Evolutionary conservation across 2,113 vertebrate species (phyloP), one percentile per base, ranked within the genome.

Genomic region (Microcebus tavaratra): DNA sequence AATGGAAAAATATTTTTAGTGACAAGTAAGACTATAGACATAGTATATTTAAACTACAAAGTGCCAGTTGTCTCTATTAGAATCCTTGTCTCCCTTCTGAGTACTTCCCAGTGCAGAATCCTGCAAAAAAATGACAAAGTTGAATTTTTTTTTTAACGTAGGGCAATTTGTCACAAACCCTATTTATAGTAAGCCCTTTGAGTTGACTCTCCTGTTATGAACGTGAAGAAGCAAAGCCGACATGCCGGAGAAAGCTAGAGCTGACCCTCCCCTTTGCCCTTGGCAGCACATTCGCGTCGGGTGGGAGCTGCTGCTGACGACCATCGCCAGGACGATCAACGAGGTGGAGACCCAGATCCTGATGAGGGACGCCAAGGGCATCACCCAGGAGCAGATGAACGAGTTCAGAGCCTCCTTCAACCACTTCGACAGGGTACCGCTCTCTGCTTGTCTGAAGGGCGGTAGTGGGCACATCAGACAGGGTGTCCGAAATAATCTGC

Each of bases 361-460:
- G 97, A 99, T 99, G 36, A 99, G 99, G 18, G 99, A 99, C 25
- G 99, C 99, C 5, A 99, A 99, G 98, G 99, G 99, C 96, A 99
- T 99, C 98, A 99, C 99, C 95, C 99, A 99, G 98, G 99, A 99
- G 97, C 99, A 99, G 98, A 99, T 99, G 99, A 99, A 99, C 61
- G 99, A 99, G 97, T 99, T 99, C 98, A 99, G 99, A 98, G 99
- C 99, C 72, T 99, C 99, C 88, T 99, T 99, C 98, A 99, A 99
- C 98, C 99, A 99, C 98, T 99, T 99, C 70, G 99, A 99, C 98
- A 99, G 99, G 99, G 99, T 99, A 99, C 90, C 59, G 1, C 48
- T 81, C 75, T 39, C 8, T 25, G 14, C 2, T 78, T 53, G 31
- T 18, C 11, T 59, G 17, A 42, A 50, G 31, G 55, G 79, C 89